Evolutionary conservation across 2,888 invertebrate genomes (phyloP).

Genomic region (Augiades crinisus): DNA sequence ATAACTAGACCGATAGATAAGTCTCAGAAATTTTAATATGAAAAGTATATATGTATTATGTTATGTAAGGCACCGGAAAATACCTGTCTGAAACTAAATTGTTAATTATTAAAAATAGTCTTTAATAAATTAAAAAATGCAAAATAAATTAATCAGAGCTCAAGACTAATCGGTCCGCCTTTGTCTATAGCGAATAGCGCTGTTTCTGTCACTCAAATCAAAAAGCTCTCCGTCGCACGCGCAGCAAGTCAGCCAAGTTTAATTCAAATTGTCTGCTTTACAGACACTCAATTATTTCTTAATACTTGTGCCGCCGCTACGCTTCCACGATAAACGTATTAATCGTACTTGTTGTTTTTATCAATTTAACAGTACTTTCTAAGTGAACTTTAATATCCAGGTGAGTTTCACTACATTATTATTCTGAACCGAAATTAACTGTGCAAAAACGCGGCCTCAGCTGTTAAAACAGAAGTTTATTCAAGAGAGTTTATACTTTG

Average conservation of each 20-base stretch:
- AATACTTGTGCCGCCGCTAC: slow-evolving; percentile 44
- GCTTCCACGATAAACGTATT: slow-evolving; percentile 33
- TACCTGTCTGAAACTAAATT: too few species aligned
- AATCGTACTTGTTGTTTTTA: slow-evolving; percentile 26
- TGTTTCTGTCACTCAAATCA: slow-evolving; percentile 41
- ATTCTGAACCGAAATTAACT: not conserved
- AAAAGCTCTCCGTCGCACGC: slow-evolving; percentile 50
- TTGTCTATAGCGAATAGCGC: slow-evolving; percentile 30
- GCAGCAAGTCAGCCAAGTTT: slow-evolving; percentile 38
- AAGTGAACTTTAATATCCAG: slow-evolving; percentile 24
- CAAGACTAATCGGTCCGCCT: slow-evolving; percentile 20
- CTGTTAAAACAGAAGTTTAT: not conserved
- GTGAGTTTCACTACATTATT: slow-evolving; percentile 7
- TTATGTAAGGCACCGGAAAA: too few species aligned
- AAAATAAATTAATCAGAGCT: too few species aligned
- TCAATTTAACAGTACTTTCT: slow-evolving; percentile 18
- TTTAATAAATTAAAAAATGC: too few species aligned
- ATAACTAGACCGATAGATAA: too few species aligned
- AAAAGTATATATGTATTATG: too few species aligned
- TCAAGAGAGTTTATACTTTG: not conserved
- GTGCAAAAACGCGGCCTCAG: not conserved
- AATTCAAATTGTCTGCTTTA: slow-evolving; percentile 51
- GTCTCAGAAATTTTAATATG: too few species aligned
- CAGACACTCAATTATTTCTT: slow-evolving; percentile 51
- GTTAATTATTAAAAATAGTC: too few species aligned